These are phyloP conservation scores for Drosophila persimilis DNA, from an alignment of 1,140 invertebrate species.

Conservation along the genomic window DNA sequence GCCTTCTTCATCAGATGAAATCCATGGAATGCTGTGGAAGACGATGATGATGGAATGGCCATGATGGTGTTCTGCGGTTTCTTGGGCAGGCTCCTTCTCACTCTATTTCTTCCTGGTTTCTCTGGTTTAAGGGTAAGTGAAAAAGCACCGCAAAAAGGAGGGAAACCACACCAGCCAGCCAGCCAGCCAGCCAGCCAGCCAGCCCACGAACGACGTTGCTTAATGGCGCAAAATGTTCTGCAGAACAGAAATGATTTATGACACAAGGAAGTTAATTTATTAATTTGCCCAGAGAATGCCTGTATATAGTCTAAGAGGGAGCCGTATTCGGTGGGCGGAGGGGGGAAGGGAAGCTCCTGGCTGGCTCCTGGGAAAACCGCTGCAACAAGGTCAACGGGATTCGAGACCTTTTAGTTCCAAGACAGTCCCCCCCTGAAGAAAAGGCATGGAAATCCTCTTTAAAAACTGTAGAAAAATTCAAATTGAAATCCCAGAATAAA, in stretches of 20 bases:
- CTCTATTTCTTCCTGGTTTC: slow-evolving; percentile 8
- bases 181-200: neutral
- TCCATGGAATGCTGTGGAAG: slow-evolving; percentile 59
- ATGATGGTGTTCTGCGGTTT: slow-evolving; percentile 31
- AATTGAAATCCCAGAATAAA: too few species aligned
- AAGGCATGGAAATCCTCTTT: too few species aligned
- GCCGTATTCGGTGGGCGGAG: too few species aligned
- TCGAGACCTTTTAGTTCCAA: slow-evolving; percentile 4
- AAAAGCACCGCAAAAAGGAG: slow-evolving; percentile 68
- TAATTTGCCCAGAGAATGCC: slow-evolving; percentile 58
- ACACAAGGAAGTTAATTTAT: slow-evolving; percentile 81
- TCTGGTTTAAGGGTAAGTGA: slow-evolving; percentile 73
- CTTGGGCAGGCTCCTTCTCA: slow-evolving; percentile 24
- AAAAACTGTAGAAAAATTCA: too few species aligned
- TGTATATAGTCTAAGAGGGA: slow-evolving; percentile 10
- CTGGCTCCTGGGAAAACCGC: slow-evolving; percentile 28
- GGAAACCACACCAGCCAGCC: too few species aligned
- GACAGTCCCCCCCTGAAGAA: too few species aligned
- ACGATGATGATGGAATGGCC: slow-evolving; percentile 47
- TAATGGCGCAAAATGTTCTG: slow-evolving; percentile 79
- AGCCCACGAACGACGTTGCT: slow-evolving; percentile 61
- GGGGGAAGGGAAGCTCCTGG: slow-evolving; percentile 14
- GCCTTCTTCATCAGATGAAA: slow-evolving; percentile 47
- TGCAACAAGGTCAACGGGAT: slow-evolving; percentile 63
- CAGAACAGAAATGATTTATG: slow-evolving; percentile 79